A percentile compares a stretch with the other conserved stretches of the same genome.
These are phyloP conservation scores for Onychostruthus taczanowskii DNA, from an alignment of 2,113 vertebrate genomes.

Conservation along the genomic window DNA sequence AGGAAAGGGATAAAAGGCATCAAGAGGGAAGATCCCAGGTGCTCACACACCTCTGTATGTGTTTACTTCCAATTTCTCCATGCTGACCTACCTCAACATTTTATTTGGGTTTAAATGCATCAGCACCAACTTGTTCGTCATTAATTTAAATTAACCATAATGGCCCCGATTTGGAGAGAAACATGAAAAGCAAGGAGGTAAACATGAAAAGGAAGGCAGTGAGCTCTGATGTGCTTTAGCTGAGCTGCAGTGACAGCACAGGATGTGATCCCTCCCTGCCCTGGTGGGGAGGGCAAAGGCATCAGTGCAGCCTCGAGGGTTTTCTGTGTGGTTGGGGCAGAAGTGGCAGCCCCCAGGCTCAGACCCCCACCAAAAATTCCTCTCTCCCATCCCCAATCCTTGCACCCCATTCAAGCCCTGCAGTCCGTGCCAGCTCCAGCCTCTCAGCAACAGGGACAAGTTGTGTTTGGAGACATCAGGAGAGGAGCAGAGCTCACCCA, in stretches of 20 bases:
- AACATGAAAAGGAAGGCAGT: neutral
- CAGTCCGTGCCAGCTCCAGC: neutral
- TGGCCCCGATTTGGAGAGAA: neutral
- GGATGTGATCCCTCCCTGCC: neutral
- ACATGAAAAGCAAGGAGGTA: neutral
- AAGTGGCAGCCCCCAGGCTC: neutral
- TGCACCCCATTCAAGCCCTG: neutral
- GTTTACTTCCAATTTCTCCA: neutral
- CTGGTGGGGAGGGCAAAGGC: neutral
- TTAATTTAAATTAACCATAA: neutral
- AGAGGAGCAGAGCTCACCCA: neutral
- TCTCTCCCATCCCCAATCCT: neutral
- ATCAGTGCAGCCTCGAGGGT: neutral
- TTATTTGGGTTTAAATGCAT: neutral
- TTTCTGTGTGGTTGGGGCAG: neutral
- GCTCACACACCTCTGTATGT: rapidly evolving
- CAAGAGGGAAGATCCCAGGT: neutral
- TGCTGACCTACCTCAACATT: neutral
- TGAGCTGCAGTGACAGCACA: rapidly evolving
- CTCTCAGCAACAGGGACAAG: neutral
- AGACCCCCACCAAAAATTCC: neutral
- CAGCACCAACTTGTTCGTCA: neutral
- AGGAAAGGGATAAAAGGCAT: neutral
- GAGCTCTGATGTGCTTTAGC: neutral
- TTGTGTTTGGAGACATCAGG: neutral